phyloP scores from a whole-genome alignment of 2,888 invertebrate genomes.

The Drosophila subsilvestris region DNA sequence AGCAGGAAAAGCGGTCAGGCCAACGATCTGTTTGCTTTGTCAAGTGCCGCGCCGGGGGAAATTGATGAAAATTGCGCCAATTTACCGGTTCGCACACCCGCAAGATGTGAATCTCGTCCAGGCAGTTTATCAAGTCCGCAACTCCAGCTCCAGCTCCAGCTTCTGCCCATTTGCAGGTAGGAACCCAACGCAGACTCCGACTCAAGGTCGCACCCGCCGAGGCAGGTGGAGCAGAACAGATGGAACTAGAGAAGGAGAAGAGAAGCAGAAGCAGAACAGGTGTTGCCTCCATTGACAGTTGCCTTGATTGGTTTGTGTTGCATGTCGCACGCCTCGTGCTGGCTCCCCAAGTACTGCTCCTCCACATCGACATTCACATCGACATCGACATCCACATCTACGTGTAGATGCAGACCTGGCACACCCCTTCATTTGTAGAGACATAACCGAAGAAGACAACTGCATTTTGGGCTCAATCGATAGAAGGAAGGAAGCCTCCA shows the following conservation, averaged over 20 bases:
- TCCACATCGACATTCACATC: slow-evolving; percentile 20
- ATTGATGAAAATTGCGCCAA: slow-evolving; percentile 32
- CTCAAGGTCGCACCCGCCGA: slow-evolving; percentile 59
- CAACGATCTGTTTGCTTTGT: slow-evolving; percentile 37
- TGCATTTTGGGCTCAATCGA: slow-evolving; percentile 54
- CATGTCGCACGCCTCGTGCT: slow-evolving; percentile 55
- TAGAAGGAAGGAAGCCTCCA: slow-evolving; percentile 49
- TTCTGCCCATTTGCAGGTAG: slow-evolving; percentile 5
- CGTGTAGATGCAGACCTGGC: slow-evolving; percentile 24
- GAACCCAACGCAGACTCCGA: slow-evolving; percentile 13
- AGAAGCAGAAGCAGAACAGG: slow-evolving; percentile 49
- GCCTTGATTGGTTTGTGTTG: slow-evolving; percentile 69
- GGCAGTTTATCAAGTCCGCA: slow-evolving; percentile 21
- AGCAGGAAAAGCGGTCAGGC: slow-evolving; percentile 10
- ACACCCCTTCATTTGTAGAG: slow-evolving; percentile 55
- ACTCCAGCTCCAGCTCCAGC: not conserved
- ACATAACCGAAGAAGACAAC: slow-evolving; percentile 57
- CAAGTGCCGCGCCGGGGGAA: slow-evolving; percentile 30
- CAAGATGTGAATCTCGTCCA: slow-evolving; percentile 26
- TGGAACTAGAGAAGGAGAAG: slow-evolving; percentile 13
- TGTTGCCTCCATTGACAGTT: slow-evolving; percentile 72
- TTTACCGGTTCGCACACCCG: slow-evolving; percentile 46
- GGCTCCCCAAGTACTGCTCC: slow-evolving; percentile 13
- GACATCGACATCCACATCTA: slow-evolving; percentile 10
- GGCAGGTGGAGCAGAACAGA: slow-evolving; percentile 11